Evolutionary conservation across 2,888 invertebrate species (phyloP), one percentile per base, ranked within the genome.

Genomic region (Salpingus planirostris): DNA sequence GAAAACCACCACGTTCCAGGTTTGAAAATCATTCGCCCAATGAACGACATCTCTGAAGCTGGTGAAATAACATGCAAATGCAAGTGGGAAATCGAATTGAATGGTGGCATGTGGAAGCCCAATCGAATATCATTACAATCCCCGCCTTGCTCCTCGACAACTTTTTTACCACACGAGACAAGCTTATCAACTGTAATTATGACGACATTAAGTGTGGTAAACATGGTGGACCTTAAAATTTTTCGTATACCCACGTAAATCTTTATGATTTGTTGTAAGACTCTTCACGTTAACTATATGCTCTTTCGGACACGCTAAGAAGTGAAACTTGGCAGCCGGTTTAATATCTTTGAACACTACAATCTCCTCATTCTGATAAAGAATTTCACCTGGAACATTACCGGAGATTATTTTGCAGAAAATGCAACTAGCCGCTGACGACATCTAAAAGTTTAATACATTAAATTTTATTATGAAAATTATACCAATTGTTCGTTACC

Each of bases 31-130:
- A 74, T 46, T 32, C 73, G 68, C 3, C 72, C 66, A 0, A 82
- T 38, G 8, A 78, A 71, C 0, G 76, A 70, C 82, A 93, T 87
- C 38, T 78, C 71, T 0, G 76, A 74, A 10, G 73, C 71, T 0
- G 92, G 90, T 0, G 83, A 78, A 31, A 93, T 91, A 0, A 80
- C 75, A 52, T 95, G 93, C 33, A 93, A 66, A 60, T 93, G 93
- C 3, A 90, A 66, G 63, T 93, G 93, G 26, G 67, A 62, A 0
- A 93, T 75, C 1, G 83, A 80, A 36, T 81, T 77, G 62, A 91
- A 91, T 0, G 93, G 93, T 0, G 93, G 92, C 80, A 88, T 82
- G 59, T 93, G 92, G 56, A 90, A 93, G 0, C 93, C 93, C 24
- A 78, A 67, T 27, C 77, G 67, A 10, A 59, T 50, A 40, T 67